Evolutionary conservation across 35 echinoderm and acorn worm genomes (phyloP), one percentile per base, ranked within the genome.

Genomic region (Lytechinus variegatus): DNA sequence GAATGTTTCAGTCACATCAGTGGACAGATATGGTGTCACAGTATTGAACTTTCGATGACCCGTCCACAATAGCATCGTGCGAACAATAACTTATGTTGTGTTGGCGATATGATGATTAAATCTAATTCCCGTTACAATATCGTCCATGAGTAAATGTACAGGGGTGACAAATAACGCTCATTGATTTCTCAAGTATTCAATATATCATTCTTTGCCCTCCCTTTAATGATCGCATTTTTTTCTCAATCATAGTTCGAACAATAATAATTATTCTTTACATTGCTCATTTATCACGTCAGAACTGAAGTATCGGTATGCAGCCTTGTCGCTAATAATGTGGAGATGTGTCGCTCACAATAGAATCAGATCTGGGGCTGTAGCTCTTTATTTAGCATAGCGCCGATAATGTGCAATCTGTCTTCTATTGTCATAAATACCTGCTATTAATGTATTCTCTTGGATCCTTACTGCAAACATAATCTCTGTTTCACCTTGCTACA

Each of bases 1-100:
- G 66, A 79, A 79, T 79, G 66, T 79, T 79, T 79, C 66, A 79
- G 66, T 79, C 14, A 24, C 66, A 79, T 79, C 66, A 79, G 66
- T 79, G n/a, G 19, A 79, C 66, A 79, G 66, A 24, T 79, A 79
- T 79, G 66, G 66, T 79, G 66, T 79, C 66, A 79, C 66, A 79
- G n/a, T 79, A 79, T 79, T n/a, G 66, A 79, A 79, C 66, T 79
- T n/a, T 79, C 5, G 66, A 7, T 79, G 66, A 79, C 66, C 66
- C 14, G 14, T 19, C 66, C 6, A 79, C 66, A 79, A 79, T 79
- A 79, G 66, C 66, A 8, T 24, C 5, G n/a, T n/a, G 66, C 16
- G 66, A 79, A 79, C 66, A 79, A 79, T 79, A 24, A 24, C 16
- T n/a, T 24, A 79, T 79, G 14, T 79, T 24, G 19, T 79, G 66